Base-by-base conservation (phyloP, 2,797 vertebrate species). In the Prionace glauca region DNA sequence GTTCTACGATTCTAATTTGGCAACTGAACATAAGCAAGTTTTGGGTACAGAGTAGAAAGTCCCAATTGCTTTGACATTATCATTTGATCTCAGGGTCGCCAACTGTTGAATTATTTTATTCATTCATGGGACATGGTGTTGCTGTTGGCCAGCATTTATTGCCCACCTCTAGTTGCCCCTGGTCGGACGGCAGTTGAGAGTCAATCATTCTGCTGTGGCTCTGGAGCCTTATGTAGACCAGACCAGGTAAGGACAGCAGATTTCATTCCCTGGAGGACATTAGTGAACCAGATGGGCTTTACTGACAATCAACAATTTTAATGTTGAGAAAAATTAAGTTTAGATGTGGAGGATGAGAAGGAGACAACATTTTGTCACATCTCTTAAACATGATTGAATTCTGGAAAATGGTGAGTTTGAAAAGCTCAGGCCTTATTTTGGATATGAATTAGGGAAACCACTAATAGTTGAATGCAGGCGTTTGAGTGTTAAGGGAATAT, bases 11-110 rank as follows among this genome's bases (percentile, higher is more conserved):
- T 56, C 50, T 56, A 56, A 56, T 7, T 56, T 56, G 50, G 50
- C 50, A 56, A 56, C 5, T 56, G 50, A 65, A 67, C 9, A 7
- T 24, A 22, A 96, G 95, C 96, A 71, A 95, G 95, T 84, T 96
- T 96, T 96, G 96, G 96, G 96, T 56, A 26, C 50, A 96, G 96
- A 95, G 95, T 96, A 96, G 96, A 96, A 96, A 97, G 96, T 96
- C 79, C 96, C 96, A 96, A 95, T 95, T 96, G 88, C 62, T 96
- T 96, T 96, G 95, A 79, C 60, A 50, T 50, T 96, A 96, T 96
- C 96, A 72, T 67, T 14, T 41, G 96, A 96, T 96, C 95, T 96
- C 71, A 96, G 96, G 96, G 96, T 96, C 97, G 96, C 96, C 97
- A 96, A 2, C 16, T 65, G 12, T 65, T 56, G 50, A 56, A 56